phyloP scores from a whole-genome alignment of 2,113 vertebrate species.

The Caloenas nicobarica region DNA sequence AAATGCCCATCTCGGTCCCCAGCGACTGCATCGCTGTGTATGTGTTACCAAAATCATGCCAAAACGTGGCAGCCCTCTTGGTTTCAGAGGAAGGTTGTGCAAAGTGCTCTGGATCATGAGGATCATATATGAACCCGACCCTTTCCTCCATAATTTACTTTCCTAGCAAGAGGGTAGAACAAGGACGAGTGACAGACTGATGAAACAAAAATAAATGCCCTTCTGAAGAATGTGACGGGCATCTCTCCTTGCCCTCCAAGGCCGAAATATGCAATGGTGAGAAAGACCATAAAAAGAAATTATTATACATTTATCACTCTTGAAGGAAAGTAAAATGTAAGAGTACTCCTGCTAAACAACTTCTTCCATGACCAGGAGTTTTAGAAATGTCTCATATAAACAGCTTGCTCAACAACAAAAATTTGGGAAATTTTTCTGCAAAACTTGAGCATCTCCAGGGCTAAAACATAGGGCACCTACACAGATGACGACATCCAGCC shows the following conservation, averaged over 20 bases:
- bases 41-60: background rate
- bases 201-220: background rate
- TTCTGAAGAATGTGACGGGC: background rate
- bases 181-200: background rate
- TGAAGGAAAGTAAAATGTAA: background rate
- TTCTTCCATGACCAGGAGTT: background rate
- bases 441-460: rapidly evolving
- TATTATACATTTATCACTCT: background rate
- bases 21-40: background rate
- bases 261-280: background rate
- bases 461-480: background rate
- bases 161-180: background rate
- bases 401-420: background rate
- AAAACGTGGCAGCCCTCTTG: background rate
- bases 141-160: background rate
- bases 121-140: rapidly evolving
- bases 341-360: background rate
- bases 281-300: background rate
- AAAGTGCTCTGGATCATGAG: background rate
- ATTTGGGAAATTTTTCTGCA: background rate
- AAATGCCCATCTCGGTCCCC: background rate
- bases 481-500: background rate
- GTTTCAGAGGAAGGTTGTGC: background rate
- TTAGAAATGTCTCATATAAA: background rate
- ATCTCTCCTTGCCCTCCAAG: background rate